Evolutionary conservation across 2,888 invertebrate species (phyloP).

Genomic region (Heterodera filipjevi): DNA sequence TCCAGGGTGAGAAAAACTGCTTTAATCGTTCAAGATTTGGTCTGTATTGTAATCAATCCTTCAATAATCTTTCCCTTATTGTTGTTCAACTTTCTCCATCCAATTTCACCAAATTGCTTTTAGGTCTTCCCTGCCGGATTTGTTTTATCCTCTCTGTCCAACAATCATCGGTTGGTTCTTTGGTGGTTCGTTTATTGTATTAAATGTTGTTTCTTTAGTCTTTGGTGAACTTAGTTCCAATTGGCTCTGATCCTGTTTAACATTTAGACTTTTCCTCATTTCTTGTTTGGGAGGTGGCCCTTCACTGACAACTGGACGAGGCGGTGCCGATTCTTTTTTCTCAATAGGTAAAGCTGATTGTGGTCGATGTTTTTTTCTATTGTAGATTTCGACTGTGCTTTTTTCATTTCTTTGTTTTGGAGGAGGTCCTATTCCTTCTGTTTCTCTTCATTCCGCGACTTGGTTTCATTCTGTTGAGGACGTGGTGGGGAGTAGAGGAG

Average conservation of each 20-base stretch:
- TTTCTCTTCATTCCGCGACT: neutral
- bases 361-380: neutral
- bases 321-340: neutral
- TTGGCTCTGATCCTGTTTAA: neutral
- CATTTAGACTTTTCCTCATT: neutral
- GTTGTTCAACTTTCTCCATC: neutral
- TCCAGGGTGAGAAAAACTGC: neutral
- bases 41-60: neutral
- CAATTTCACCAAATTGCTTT: neutral
- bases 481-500: too few species aligned
- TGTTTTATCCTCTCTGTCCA: neutral
- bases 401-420: neutral
- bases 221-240: neutral
- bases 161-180: neutral
- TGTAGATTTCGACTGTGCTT: neutral
- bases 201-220: neutral
- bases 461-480: neutral
- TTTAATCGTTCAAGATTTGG: constrained; percentile 16
- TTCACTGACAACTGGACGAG: neutral
- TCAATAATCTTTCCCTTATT: neutral
- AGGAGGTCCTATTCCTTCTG: neutral
- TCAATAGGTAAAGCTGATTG: neutral
- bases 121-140: neutral
- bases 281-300: neutral
- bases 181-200: neutral